Percentiles rank a stretch among this genome's conserved stretches.
These are phyloP conservation scores for Jordanella pulchra DNA, from an alignment of 2,797 vertebrate species.

Conservation along the genomic window DNA sequence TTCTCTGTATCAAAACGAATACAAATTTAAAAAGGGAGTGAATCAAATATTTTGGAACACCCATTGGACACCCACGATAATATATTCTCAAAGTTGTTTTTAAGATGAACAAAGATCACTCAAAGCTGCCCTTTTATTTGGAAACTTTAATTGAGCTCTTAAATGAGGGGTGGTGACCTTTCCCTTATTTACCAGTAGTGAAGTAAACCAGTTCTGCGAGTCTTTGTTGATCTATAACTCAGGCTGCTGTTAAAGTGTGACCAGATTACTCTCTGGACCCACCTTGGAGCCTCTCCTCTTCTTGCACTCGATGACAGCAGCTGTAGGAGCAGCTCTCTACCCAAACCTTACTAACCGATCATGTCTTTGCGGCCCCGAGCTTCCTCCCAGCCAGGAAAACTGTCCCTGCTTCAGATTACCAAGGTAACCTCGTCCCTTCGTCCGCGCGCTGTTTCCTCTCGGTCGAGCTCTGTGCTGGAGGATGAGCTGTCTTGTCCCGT, in stretches of 20 bases:
- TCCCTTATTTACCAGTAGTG: constrained; percentile 61
- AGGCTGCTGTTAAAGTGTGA: constrained; percentile 29
- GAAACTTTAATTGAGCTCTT: constrained; percentile 1
- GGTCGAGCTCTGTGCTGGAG: constrained; percentile 71
- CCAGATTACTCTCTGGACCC: constrained; percentile 36
- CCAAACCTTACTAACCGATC: constrained; percentile 11
- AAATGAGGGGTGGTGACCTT: constrained; percentile 28
- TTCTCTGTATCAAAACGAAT: neutral
- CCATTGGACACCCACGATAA: neutral
- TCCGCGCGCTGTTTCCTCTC: constrained; percentile 70
- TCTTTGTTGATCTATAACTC: constrained; percentile 58
- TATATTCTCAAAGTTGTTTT: neutral
- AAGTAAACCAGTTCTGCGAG: constrained; percentile 68
- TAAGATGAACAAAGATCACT: neutral
- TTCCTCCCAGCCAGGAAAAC: constrained; percentile 79
- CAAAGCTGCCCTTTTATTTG: neutral
- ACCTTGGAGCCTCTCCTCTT: neutral
- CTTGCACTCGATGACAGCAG: neutral
- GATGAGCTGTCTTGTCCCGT: constrained; percentile 81
- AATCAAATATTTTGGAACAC: neutral
- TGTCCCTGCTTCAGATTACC: constrained; percentile 63
- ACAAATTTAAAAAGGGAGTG: neutral
- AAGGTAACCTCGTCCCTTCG: constrained; percentile 54
- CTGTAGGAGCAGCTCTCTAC: constrained; percentile 10
- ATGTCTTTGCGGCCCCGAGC: constrained; percentile 80